phyloP scores from a whole-genome alignment of 92 coral and sea anemone genomes.

The Chrysogorgia sp. region DNA sequence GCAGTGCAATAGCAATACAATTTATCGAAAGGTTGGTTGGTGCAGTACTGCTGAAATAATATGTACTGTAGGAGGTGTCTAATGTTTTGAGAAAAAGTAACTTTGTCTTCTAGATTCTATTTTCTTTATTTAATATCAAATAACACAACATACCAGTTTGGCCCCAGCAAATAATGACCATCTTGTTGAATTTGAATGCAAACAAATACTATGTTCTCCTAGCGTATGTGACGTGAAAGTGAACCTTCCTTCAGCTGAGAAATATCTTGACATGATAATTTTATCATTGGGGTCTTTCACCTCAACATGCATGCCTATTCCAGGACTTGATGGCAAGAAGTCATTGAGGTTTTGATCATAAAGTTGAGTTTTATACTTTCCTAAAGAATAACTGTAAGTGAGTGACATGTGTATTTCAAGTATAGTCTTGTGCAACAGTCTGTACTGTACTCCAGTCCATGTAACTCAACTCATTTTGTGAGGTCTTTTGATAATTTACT shows the following conservation, averaged over 20 bases:
- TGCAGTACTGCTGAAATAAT: not conserved
- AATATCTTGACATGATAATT: constrained; percentile 89
- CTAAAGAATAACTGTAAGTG: constrained; percentile 39
- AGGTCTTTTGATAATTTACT: too few species aligned
- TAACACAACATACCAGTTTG: constrained; percentile 77
- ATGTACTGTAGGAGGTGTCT: too few species aligned
- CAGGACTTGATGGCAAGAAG: constrained; percentile 97
- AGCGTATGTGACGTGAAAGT: constrained; percentile 97
- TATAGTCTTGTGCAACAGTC: too few species aligned
- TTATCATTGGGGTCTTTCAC: constrained; percentile 96
- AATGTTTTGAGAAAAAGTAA: too few species aligned
- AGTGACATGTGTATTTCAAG: not conserved
- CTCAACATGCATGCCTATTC: constrained; percentile 99
- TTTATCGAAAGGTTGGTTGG: not conserved
- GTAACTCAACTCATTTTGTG: too few species aligned
- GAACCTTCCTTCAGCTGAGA: constrained; percentile 95
- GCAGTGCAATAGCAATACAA: not conserved
- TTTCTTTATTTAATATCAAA: too few species aligned
- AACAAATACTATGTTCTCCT: constrained; percentile 93
- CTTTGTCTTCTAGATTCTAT: too few species aligned
- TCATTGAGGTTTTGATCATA: constrained; percentile 81
- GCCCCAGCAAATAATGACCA: constrained; percentile 99
- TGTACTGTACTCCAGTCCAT: too few species aligned
- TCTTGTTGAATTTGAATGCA: constrained; percentile 94
- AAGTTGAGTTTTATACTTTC: constrained; percentile 92